phyloP scores from a whole-genome alignment of 2,888 invertebrate species.

The Phytoseiulus persimilis region DNA sequence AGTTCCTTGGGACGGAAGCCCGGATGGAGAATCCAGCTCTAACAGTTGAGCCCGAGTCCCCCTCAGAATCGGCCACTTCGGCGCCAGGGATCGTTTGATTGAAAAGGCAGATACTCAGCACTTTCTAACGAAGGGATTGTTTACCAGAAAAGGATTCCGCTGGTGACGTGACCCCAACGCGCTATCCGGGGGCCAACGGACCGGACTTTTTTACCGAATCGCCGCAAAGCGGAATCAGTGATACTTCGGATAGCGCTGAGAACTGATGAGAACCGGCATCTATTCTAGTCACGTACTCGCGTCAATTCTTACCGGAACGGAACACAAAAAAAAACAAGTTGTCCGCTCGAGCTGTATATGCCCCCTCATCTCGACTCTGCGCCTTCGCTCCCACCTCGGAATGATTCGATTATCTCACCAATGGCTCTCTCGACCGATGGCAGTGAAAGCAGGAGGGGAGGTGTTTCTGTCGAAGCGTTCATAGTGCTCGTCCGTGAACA shows the following conservation, averaged over 20 bases:
- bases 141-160: neutral
- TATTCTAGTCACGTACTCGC: neutral
- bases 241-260: neutral
- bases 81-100: neutral
- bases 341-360: neutral
- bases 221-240: neutral
- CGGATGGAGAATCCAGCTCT: too few relatives aligned
- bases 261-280: neutral
- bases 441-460: neutral
- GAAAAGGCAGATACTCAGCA: neutral
- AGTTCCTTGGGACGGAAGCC: too few relatives aligned
- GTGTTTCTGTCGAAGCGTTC: neutral
- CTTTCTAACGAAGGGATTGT: neutral
- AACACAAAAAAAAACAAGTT: neutral
- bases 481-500: neutral
- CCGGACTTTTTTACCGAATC: neutral
- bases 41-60: too few relatives aligned
- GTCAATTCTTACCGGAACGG: neutral
- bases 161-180: neutral
- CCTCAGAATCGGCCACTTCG: too few relatives aligned
- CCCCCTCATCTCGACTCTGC: neutral
- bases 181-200: neutral
- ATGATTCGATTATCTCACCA: neutral
- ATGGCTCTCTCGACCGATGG: neutral
- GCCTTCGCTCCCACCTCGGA: neutral